phyloP scores from a whole-genome alignment of 2,797 vertebrate genomes.

The Synaphobranchus kaupii region DNA sequence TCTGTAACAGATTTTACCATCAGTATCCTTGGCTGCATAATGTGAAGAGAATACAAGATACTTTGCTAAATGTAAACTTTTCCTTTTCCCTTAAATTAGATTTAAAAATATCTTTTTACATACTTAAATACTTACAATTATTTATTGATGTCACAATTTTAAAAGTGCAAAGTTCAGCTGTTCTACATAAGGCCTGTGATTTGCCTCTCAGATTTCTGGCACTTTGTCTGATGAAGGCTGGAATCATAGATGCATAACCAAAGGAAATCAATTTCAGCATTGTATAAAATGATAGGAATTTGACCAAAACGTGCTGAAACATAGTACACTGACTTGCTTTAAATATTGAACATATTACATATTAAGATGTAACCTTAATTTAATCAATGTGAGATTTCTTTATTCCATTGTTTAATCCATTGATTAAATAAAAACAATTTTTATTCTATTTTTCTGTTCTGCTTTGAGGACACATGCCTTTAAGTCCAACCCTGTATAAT shows the following conservation, averaged over 20 bases:
- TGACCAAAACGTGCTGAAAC: neutral
- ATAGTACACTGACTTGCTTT: neutral
- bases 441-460: neutral
- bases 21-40: neutral
- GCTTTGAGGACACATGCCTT: neutral
- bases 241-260: neutral
- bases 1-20: neutral
- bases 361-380: neutral
- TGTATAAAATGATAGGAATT: neutral
- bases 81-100: neutral
- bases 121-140: neutral
- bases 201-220: neutral
- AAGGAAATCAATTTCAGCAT: neutral
- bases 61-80: neutral
- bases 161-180: neutral
- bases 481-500: neutral
- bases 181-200: neutral
- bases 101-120: neutral
- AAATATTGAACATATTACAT: neutral
- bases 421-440: neutral
- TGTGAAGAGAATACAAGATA: neutral
- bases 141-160: neutral
- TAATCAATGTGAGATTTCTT: neutral
- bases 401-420: neutral
- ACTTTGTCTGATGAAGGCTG: neutral